Base-by-base conservation (phyloP, 2,113 vertebrate genomes). In the Sylvietta virens region DNA sequence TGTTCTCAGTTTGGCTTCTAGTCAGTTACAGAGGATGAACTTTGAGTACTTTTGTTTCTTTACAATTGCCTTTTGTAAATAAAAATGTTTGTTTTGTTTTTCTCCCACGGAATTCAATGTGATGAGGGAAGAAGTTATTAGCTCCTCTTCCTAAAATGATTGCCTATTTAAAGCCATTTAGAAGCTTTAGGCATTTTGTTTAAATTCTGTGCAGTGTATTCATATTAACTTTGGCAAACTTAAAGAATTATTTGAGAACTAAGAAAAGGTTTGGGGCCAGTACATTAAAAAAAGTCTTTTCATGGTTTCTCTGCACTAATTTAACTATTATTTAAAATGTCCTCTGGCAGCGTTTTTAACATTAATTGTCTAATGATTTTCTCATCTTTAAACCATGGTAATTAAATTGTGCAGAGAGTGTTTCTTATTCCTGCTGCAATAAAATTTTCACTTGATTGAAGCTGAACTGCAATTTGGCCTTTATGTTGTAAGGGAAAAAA, bases 381-480 rank as follows among this genome's bases (percentile, higher is more conserved):
- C 88, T 95, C 26, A 16, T 83, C 90, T 94, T 95, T 77, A 90
- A 96, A 51, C 37, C 12, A 2, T 44, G 60, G 47, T 74, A 96
- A 92, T 95, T 95, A 92, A 90, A 93, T 90, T 74, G 71, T 80
- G 27, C 31, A 86, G 37, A 81, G 48, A 73, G 47, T 66, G 42
- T 90, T 93, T 93, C 92, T 95, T 92, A 77, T 77, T 94, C 74
- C 24, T 73, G 39, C 51, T 88, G 50, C 62, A 93, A 50, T 88
- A 86, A 73, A 79, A 82, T 80, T 92, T 95, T 86, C 57, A 66
- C 66, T 93, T 91, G 78, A 83, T 45, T 89, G 90, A 90, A 93
- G 66, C 27, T 92, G 79, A 91, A 78, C 81, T 62, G 69, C 61
- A 92, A 93, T 90, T 94, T 84, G 58, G 60, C 76, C 65, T 84